Conservation (phyloP, 2,797 vertebrate species). For the Alca torda region DNA sequence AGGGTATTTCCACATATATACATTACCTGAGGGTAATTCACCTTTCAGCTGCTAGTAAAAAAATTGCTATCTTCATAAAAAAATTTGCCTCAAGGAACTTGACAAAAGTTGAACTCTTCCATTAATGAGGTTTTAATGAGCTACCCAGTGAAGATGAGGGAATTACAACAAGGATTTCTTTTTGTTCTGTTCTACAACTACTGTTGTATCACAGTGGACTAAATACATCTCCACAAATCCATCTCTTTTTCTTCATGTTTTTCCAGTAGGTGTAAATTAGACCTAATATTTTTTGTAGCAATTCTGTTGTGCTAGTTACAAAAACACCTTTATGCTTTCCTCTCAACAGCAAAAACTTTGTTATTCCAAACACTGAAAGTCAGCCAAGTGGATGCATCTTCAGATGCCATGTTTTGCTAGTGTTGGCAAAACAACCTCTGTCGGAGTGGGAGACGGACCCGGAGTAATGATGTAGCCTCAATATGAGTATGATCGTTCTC, state of each 20-base stretch:
- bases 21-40: constrained; percentile 37
- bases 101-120: constrained; percentile 59
- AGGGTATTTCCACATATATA: background rate
- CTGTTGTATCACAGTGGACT: constrained; percentile 24
- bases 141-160: constrained; percentile 28
- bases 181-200: constrained; percentile 32
- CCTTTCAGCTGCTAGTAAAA: constrained; percentile 54
- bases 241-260: background rate
- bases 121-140: constrained; percentile 76
- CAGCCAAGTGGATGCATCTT: constrained; percentile 27
- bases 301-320: constrained; percentile 33
- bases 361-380: constrained; percentile 30
- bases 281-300: constrained; percentile 36
- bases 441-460: too few relatives aligned
- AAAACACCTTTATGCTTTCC: constrained; percentile 21
- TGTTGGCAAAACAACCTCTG: background rate
- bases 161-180: constrained; percentile 17
- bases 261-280: background rate
- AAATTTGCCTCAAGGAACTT: constrained; percentile 61
- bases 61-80: constrained; percentile 46
- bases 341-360: constrained; percentile 51
- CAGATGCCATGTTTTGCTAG: background rate
- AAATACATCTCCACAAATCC: background rate
- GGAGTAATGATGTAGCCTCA: too few relatives aligned
- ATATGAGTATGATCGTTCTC: too few relatives aligned